phyloP scores from a whole-genome alignment of 2,888 invertebrate species.

The Thera britannica region DNA sequence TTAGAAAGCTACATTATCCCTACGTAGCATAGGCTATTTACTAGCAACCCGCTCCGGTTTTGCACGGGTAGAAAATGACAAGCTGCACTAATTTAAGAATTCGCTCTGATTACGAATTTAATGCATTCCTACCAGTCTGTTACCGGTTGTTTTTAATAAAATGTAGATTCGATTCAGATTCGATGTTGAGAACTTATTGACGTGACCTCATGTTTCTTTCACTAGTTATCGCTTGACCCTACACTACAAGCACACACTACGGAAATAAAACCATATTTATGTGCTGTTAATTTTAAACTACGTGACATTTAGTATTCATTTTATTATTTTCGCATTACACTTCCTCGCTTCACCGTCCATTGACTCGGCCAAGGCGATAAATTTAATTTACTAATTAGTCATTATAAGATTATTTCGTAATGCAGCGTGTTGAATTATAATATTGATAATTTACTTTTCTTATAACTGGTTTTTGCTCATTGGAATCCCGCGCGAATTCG shows the following conservation, averaged over 20 bases:
- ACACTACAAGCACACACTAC: constrained; percentile 11
- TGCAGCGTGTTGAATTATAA: constrained; percentile 12
- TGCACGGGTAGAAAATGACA: too few species aligned
- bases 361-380: constrained; percentile 29
- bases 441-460: constrained; percentile 3
- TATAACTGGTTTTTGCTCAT: constrained; percentile 5
- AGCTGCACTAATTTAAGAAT: too few species aligned
- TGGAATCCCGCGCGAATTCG: background rate
- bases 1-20: too few species aligned
- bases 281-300: constrained; percentile 11
- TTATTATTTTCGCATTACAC: constrained; percentile 3
- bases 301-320: constrained; percentile 21
- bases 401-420: constrained; percentile 12
- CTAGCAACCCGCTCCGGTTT: too few species aligned
- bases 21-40: too few species aligned
- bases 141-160: background rate
- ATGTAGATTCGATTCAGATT: background rate
- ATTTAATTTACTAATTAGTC: constrained; percentile 8
- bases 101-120: background rate
- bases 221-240: constrained; percentile 17
- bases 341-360: constrained; percentile 28
- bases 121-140: too few species aligned
- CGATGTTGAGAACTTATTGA: background rate
- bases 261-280: constrained; percentile 14
- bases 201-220: constrained; percentile 8